Base-by-base conservation (phyloP, 2,113 vertebrate species). In the Columba janthina region DNA sequence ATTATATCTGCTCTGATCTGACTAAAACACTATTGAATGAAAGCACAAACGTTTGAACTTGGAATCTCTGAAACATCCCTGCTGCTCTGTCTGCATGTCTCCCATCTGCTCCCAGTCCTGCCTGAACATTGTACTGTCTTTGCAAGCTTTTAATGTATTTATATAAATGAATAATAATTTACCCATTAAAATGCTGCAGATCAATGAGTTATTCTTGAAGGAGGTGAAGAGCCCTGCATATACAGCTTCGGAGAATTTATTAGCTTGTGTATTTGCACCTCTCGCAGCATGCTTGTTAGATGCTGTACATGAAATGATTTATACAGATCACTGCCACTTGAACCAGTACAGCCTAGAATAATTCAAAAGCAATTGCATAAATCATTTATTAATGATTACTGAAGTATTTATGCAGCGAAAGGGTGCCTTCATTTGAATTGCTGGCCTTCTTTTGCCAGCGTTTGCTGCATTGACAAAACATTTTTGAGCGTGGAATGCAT, bases 301-400 rank as follows among this genome's bases (percentile, higher is more conserved):
- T 44, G 82, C 58, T 32, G 76, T 40, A 53, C 50, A 13, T 7
- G 3, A 48, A 67, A 64, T 75, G 70, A 90, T 81, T 95, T 75
- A 65, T 58, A 54, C 18, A 50, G 36, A 64, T 81, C 80, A 34
- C 85, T 61, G 50, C 85, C 81, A 60, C 82, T 93, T 32, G 11
- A 83, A 56, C 77, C 80, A 75, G 34, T 54, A 46, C 86, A 94
- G 83, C 73, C 89, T 12, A 16, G 74, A 90, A 95, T 75, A 80
- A 94, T 80, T 82, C 85, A 89, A 71, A 70, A 82, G 60, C 77
- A 65, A 61, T 38, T 31, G 62, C 53, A 74, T 74, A 85, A 69
- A 92, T 75, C 64, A 89, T 71, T 83, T 71, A 86, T 80, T 60
- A 94, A 88, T 94, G 88, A 92, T 85, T 85, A 72, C 56, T 67